Evolutionary conservation across 2,888 invertebrate species (phyloP).

Genomic region (Pseudococcus jackbeardsleyi): DNA sequence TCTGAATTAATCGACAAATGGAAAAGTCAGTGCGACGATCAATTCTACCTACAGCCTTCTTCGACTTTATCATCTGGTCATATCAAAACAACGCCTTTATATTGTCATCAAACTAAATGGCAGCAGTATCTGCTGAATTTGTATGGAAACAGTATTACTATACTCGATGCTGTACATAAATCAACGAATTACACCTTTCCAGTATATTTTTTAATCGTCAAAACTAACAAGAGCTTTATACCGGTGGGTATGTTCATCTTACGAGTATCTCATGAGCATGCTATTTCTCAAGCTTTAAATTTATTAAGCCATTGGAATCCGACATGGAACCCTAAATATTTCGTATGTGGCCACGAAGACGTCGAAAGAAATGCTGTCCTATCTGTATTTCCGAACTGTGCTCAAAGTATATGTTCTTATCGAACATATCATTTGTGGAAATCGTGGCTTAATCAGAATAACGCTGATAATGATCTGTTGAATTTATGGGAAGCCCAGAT

Average conservation of each 20-base stretch:
- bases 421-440: background rate
- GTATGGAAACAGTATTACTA: conserved; percentile 1
- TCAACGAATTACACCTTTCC: background rate
- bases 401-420: background rate
- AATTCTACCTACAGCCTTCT: background rate
- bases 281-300: conserved; percentile 16
- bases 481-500: conserved; percentile 33
- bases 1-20: background rate
- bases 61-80: background rate
- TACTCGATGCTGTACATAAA: background rate
- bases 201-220: conserved; percentile 27
- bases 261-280: background rate
- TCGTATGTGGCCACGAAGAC: background rate
- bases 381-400: background rate
- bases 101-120: conserved; percentile 47
- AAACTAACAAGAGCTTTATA: conserved; percentile 2
- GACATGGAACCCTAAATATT: conserved; percentile 20
- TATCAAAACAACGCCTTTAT: conserved; percentile 7
- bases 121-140: conserved; percentile 11
- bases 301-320: conserved; percentile 6
- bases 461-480: background rate
- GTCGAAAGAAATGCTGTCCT: background rate
- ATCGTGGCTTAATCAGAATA: background rate
- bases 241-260: conserved; percentile 14
- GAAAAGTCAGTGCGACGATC: conserved; percentile 32